phyloP scores from a whole-genome alignment of 2,797 vertebrate genomes.

The Amazona ochrocephala region DNA sequence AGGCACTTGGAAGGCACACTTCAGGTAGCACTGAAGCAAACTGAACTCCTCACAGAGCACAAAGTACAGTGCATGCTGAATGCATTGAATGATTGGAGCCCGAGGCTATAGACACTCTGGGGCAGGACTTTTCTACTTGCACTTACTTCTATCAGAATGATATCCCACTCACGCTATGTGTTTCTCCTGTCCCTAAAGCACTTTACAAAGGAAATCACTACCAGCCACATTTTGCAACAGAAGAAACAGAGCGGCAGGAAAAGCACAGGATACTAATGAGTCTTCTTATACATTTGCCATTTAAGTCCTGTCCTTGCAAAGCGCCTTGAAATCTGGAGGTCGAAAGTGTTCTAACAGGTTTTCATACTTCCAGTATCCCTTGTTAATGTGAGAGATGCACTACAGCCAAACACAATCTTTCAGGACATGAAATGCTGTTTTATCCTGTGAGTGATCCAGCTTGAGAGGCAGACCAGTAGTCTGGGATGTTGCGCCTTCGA shows the following conservation, averaged over 20 bases:
- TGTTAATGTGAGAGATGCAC: background rate
- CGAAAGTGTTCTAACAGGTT: background rate
- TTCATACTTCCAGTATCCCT: background rate
- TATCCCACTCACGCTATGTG: background rate
- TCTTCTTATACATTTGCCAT: background rate
- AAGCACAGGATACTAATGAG: background rate
- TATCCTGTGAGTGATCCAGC: background rate
- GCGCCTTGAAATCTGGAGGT: background rate
- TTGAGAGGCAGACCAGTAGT: background rate
- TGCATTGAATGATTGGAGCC: background rate
- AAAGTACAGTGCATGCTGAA: background rate
- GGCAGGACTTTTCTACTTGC: background rate
- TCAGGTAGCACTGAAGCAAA: background rate
- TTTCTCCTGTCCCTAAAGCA: background rate
- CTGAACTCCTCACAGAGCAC: background rate
- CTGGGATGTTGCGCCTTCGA: background rate
- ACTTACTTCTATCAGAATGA: background rate
- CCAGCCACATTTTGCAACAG: background rate
- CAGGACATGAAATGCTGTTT: background rate
- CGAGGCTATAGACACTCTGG: background rate
- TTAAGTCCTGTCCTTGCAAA: background rate
- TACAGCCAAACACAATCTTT: background rate
- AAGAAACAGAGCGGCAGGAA: background rate
- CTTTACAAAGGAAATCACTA: background rate
- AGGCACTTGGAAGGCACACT: background rate